These are phyloP conservation scores for Idaea aversata DNA, from an alignment of 2,888 invertebrate species.

Conservation along the genomic window DNA sequence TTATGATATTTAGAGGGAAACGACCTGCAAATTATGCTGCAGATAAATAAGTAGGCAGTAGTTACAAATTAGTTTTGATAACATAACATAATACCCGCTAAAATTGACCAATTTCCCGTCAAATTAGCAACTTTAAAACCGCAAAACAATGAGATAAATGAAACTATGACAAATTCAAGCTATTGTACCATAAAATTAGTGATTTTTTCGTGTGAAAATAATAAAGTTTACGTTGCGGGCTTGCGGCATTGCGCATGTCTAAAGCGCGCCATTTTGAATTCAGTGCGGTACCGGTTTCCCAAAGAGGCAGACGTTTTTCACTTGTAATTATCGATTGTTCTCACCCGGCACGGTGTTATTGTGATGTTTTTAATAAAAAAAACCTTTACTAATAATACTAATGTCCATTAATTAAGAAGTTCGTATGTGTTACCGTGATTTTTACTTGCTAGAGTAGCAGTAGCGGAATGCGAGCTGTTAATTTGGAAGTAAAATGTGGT, in stretches of 20 bases:
- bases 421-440: constrained; percentile 50
- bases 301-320: constrained; percentile 37
- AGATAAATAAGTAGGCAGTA: not conserved
- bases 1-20: constrained; percentile 13
- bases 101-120: not conserved
- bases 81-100: not conserved
- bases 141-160: not conserved
- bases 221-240: constrained; percentile 25
- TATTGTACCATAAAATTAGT: not conserved
- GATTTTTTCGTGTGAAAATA: not conserved
- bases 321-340: constrained; percentile 52
- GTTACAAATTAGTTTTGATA: not conserved
- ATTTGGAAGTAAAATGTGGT: constrained; percentile 51
- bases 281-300: constrained; percentile 58
- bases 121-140: not conserved
- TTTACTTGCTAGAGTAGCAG: constrained; percentile 28
- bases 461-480: constrained; percentile 15
- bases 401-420: constrained; percentile 30
- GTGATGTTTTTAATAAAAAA: constrained; percentile 56
- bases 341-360: constrained; percentile 53
- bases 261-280: constrained; percentile 33
- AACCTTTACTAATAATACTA: constrained; percentile 57
- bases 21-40: constrained; percentile 11
- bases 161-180: not conserved
- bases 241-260: constrained; percentile 29